Evolutionary conservation across 2,888 invertebrate genomes (phyloP).

Genomic region (Papilio protenor): DNA sequence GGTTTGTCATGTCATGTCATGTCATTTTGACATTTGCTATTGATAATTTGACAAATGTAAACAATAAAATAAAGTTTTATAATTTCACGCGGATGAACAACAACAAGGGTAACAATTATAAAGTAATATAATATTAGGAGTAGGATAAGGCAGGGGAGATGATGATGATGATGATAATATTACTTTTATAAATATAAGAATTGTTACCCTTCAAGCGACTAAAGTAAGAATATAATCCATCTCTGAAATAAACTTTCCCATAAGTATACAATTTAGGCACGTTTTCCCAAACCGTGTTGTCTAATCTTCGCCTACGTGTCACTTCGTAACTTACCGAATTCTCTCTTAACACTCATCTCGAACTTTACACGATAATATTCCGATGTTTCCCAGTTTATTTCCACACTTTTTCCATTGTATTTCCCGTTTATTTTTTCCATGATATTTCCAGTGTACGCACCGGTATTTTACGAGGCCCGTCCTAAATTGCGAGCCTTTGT

Average conservation of each 20-base stretch:
- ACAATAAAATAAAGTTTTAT: too few relatives aligned
- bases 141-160: too few relatives aligned
- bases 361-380: conserved; percentile 21
- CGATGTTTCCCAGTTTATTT: conserved; percentile 23
- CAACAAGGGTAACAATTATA: too few relatives aligned
- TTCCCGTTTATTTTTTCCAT: conserved; percentile 13
- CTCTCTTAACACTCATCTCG: conserved; percentile 11
- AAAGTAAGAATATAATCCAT: conserved; percentile 24
- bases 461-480: conserved; percentile 38
- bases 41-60: too few relatives aligned
- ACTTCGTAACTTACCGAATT: conserved; percentile 22
- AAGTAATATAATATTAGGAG: too few relatives aligned
- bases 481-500: conserved; percentile 37
- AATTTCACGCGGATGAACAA: too few relatives aligned
- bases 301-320: conserved; percentile 38
- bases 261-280: conserved; percentile 38
- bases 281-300: conserved; percentile 27
- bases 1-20: too few relatives aligned
- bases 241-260: conserved; percentile 24
- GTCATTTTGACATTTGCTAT: too few relatives aligned
- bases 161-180: too few relatives aligned
- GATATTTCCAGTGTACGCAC: conserved; percentile 31
- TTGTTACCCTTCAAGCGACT: background rate
- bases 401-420: conserved; percentile 18
- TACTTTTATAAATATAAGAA: background rate